phyloP scores from a whole-genome alignment of 1,140 invertebrate genomes.

The Drosophila arawakana region DNA sequence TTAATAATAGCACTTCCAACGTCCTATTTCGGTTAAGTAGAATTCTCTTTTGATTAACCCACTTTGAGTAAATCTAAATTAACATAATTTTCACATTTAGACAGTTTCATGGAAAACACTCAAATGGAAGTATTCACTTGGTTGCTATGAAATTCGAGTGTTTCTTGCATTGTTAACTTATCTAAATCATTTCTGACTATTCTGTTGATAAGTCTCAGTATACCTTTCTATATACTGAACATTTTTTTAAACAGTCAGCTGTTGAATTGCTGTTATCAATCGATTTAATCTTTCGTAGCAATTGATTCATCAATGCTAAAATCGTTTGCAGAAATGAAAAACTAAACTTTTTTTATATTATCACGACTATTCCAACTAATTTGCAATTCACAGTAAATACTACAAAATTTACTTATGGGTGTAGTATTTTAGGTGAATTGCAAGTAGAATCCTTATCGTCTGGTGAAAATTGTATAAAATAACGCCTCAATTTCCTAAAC shows the following conservation, averaged over 20 bases:
- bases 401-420: not conserved
- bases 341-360: constrained; percentile 3
- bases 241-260: constrained; percentile 7
- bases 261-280: constrained; percentile 42
- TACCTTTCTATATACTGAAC: too few relatives aligned
- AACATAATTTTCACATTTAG: constrained; percentile 63
- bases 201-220: constrained; percentile 23
- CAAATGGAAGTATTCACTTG: constrained; percentile 10
- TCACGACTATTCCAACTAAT: constrained; percentile 22
- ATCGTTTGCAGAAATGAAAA: constrained; percentile 3
- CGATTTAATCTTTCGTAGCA: constrained; percentile 50
- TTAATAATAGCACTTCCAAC: constrained; percentile 54
- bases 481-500: constrained; percentile 1
- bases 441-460: constrained; percentile 10
- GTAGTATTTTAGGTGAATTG: constrained; percentile 5
- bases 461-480: constrained; percentile 26
- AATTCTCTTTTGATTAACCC: constrained; percentile 14
- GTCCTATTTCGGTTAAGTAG: not conserved
- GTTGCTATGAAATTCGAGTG: constrained; percentile 1
- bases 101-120: constrained; percentile 38
- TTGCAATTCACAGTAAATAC: constrained; percentile 19
- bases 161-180: constrained; percentile 10
- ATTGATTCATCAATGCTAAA: constrained; percentile 59
- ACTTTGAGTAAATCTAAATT: constrained; percentile 38
- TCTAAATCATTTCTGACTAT: constrained; percentile 23